A percentile compares a stretch with the other conserved stretches of the same genome.
Evolutionary conservation across 2,797 vertebrate genomes (phyloP).

Genomic region (Pteropus rufus): DNA sequence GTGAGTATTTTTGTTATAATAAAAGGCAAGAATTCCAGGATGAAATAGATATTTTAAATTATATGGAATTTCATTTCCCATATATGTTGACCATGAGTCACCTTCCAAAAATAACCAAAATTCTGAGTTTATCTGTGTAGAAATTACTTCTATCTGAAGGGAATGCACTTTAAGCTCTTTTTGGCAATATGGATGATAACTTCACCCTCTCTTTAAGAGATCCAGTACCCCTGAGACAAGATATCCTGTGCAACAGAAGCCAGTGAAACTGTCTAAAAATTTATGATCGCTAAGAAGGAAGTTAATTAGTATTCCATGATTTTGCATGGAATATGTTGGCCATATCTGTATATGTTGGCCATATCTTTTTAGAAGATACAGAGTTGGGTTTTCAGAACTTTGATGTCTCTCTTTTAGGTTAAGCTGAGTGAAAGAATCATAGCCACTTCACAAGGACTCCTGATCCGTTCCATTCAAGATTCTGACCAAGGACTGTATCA

Average conservation of each 20-base stretch:
- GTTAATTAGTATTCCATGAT: neutral
- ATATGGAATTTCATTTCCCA: neutral
- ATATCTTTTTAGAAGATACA: neutral
- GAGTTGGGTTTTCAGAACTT: neutral
- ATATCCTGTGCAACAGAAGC: neutral
- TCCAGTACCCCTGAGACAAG: neutral
- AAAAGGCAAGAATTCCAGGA: neutral
- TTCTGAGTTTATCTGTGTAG: neutral
- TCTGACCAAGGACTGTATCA: constrained; percentile 95
- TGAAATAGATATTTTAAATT: neutral
- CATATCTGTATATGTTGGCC: neutral
- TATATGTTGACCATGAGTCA: neutral
- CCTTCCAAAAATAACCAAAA: neutral
- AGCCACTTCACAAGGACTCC: constrained; percentile 93
- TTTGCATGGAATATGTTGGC: neutral
- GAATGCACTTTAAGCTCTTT: neutral
- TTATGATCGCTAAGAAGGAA: neutral
- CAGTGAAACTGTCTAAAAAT: neutral
- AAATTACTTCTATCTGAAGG: neutral
- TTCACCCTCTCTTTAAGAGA: neutral
- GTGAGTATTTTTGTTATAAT: neutral
- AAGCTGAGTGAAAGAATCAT: constrained; percentile 94
- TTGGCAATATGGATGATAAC: neutral
- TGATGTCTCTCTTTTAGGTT: constrained; percentile 83
- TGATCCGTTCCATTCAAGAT: constrained; percentile 92